These are phyloP conservation scores for Apis laboriosa DNA, from an alignment of 1,140 invertebrate species.

Conservation along the genomic window DNA sequence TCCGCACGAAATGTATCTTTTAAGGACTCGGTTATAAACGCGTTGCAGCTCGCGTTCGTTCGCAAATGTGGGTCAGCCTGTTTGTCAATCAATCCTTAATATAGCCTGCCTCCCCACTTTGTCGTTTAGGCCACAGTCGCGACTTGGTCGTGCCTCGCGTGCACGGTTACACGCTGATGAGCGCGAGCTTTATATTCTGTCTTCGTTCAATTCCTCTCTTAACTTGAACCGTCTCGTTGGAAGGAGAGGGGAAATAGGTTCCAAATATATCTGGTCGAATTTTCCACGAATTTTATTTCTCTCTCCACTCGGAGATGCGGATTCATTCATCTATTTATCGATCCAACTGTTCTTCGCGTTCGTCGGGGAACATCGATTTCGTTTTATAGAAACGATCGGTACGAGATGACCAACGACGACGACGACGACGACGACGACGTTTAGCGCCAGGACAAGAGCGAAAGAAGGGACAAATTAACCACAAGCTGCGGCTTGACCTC, in stretches of 20 bases:
- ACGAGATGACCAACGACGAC: conserved; percentile 12
- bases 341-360: neutral
- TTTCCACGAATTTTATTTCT: neutral
- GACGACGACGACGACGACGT: neutral
- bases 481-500: conserved; percentile 68
- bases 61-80: conserved; percentile 64
- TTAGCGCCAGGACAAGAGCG: conserved; percentile 67
- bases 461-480: conserved; percentile 74
- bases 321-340: neutral
- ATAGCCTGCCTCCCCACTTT: conserved; percentile 39
- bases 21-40: conserved; percentile 45
- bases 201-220: neutral
- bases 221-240: neutral
- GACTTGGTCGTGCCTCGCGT: neutral
- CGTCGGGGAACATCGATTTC: conserved; percentile 19
- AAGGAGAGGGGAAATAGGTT: neutral
- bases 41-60: conserved; percentile 43
- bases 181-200: conserved; percentile 7
- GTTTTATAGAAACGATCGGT: conserved; percentile 13
- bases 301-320: neutral
- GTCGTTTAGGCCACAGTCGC: conserved; percentile 22
- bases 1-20: conserved; percentile 58
- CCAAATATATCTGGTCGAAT: neutral
- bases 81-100: conserved; percentile 67
- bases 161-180: conserved; percentile 21